Base-by-base conservation (phyloP, 2,888 invertebrate species). In the Xestoiulus laeticollis region DNA sequence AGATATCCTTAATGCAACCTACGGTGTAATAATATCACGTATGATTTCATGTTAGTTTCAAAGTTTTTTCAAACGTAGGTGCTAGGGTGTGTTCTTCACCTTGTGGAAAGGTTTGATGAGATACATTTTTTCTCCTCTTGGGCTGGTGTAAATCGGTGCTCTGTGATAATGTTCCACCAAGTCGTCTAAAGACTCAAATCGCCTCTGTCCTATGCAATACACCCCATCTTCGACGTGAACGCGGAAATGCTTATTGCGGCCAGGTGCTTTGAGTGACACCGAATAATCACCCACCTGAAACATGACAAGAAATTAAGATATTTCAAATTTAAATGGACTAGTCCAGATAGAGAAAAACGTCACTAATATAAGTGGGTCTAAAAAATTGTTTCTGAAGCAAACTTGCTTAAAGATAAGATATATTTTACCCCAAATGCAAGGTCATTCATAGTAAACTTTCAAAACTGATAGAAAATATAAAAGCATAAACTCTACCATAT, bases 191-290 rank as follows among this genome's bases (percentile, higher is more conserved):
- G 97, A 95, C 91, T 96, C 96, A 93, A 99, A 99, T 93, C 97
- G 97, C 92, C 99, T 96, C 93, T 98, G 98, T 83, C 99, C 99
- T 93, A 99, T 99, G 93, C 97, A 97, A 93, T 97, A 98, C 89
- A 95, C 95, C 90, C 96, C 96, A 92, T 97, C 97, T 86, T 93
- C 92, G 89, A 98, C 98, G 92, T 98, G 98, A 91, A 99, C 98
- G 91, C 99, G 96, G 94, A 99, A 99, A 93, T 99, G 99, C 93
- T 99, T 99, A 94, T 99, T 99, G 90, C 99, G 96, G 33, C 97
- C 97, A 84, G 98, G 97, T 86, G 99, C 99, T 93, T 99, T 99
- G 91, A 99, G 94, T 87, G 99, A 99, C 90, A 99, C 98, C 19
- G 99, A 99, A 93, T 96, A 98, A 93, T 99, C 99, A 90, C 99